Base-by-base conservation (phyloP, 2,888 invertebrate genomes). In the Ophioninae sp. region DNA sequence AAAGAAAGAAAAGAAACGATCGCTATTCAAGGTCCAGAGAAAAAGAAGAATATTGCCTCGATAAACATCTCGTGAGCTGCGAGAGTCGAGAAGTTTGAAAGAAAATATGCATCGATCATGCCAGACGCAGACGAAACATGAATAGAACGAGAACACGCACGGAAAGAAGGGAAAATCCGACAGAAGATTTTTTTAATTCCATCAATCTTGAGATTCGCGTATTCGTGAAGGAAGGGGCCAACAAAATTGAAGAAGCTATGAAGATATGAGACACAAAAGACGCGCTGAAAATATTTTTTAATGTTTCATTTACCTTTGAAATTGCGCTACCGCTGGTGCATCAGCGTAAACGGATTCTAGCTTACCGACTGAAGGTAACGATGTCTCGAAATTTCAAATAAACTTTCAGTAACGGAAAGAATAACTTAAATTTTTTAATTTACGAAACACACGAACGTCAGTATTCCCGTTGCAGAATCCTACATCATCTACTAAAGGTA, bases 1-100 rank as follows among this genome's bases (percentile, higher is more conserved):
- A 56, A 70, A 69, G 21, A 5, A 44, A 68, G 44, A 62, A 56
- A 70, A 69, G 30, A 21, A 23, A 0, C 23, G 37, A 76, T 23
- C 6, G 56, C 50, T 37, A 20, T 6, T 50, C 21, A 3, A 37
- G 10, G 39, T 37, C 13, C 23, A 7, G n/a, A 50, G 56, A 73
- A 23, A 7, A 21, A 76, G 17, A 21, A 69, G 56, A 81, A 67
- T 62, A 73, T 81, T 72, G 57, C 30, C 56, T 61, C 76, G 65
- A 73, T 56, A 67, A 77, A 67, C 67, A 62, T 72, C 56, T 70
- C 69, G 57, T 57, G 57, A 64, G 39, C 50, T 10, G 13, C 44
- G 59, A 74, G 65, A 65, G 57, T 39, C 39, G 39, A 56, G 39
- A n/a, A 13, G 7, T 67, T 76, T n/a, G 39, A 37, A 57, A 39